Evolutionary conservation across 2,888 invertebrate species (phyloP).

Genomic region (Volucella inanis): DNA sequence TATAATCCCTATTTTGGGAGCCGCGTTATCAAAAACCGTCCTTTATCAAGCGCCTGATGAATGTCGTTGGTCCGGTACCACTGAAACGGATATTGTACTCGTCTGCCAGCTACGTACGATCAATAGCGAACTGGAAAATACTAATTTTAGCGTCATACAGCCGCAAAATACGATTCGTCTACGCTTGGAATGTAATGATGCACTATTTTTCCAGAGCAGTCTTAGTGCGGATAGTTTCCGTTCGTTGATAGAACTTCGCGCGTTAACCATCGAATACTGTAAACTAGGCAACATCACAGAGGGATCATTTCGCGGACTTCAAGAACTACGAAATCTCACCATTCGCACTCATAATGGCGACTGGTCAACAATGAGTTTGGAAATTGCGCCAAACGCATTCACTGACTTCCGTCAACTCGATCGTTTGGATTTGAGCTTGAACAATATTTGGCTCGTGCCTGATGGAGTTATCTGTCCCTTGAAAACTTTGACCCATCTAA

Average conservation of each 20-base stretch:
- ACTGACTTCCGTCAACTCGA: slow-evolving; percentile 91
- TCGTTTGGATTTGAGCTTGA: slow-evolving; percentile 92
- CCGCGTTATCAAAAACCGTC: slow-evolving; percentile 82
- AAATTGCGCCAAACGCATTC: slow-evolving; percentile 91
- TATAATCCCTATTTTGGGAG: slow-evolving; percentile 82
- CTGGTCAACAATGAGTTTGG: slow-evolving; percentile 93
- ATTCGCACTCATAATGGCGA: slow-evolving; percentile 93
- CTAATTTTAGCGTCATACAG: slow-evolving; percentile 93
- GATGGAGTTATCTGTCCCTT: slow-evolving; percentile 93
- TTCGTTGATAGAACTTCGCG: slow-evolving; percentile 91
- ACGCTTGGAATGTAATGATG: slow-evolving; percentile 91
- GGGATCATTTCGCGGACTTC: slow-evolving; percentile 90
- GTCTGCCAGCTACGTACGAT: slow-evolving; percentile 92
- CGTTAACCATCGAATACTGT: slow-evolving; percentile 93
- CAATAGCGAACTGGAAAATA: slow-evolving; percentile 94
- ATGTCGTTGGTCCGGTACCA: slow-evolving; percentile 85
- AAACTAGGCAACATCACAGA: slow-evolving; percentile 93
- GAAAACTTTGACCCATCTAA: slow-evolving; percentile 90
- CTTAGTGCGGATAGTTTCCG: slow-evolving; percentile 91
- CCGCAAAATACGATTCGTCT: slow-evolving; percentile 92
- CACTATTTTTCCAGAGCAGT: slow-evolving; percentile 91
- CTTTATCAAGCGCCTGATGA: slow-evolving; percentile 93
- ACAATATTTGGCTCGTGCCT: slow-evolving; percentile 95
- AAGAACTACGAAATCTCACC: slow-evolving; percentile 92
- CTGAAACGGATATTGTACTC: slow-evolving; percentile 87